A percentile compares a stretch with the other conserved stretches of the same genome.
Conservation (phyloP, 2,113 vertebrate genomes). For the Cyanoderma ruficeps region DNA sequence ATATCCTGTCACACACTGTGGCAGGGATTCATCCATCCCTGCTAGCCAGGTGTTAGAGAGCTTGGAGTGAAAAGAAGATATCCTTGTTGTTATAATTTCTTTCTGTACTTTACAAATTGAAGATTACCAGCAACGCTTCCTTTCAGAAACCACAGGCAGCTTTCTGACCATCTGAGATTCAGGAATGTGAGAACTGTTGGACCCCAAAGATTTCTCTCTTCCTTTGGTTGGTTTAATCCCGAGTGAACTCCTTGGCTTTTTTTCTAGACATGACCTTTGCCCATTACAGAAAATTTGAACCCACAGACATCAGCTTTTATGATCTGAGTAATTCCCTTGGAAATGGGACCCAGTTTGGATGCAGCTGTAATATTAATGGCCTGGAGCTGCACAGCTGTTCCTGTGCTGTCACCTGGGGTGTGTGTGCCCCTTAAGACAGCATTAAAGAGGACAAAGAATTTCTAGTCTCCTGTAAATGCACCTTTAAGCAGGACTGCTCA, state of each 20-base stretch:
- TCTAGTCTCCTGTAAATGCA: background rate
- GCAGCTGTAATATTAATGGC: constrained; percentile 49
- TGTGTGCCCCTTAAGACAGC: background rate
- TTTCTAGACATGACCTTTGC: background rate
- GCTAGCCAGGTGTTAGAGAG: background rate
- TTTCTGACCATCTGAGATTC: background rate
- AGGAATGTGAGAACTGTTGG: background rate
- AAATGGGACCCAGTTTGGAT: constrained; percentile 38
- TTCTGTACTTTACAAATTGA: background rate
- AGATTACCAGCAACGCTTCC: background rate
- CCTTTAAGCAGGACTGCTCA: background rate
- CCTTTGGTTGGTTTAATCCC: background rate
- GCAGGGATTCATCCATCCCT: background rate
- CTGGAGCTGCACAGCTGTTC: constrained; percentile 55
- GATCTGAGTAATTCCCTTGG: constrained; percentile 8
- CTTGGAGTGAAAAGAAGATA: background rate
- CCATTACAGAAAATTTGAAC: background rate
- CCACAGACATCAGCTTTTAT: background rate
- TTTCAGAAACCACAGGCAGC: background rate
- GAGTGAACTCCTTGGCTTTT: background rate
- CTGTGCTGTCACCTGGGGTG: constrained; percentile 39
- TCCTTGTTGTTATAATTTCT: background rate
- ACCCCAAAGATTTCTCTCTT: background rate
- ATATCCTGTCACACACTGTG: background rate
- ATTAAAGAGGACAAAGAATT: constrained; percentile 31